These are phyloP conservation scores for Drosophila ezoana DNA, from an alignment of 2,888 invertebrate genomes.

Conservation along the genomic window DNA sequence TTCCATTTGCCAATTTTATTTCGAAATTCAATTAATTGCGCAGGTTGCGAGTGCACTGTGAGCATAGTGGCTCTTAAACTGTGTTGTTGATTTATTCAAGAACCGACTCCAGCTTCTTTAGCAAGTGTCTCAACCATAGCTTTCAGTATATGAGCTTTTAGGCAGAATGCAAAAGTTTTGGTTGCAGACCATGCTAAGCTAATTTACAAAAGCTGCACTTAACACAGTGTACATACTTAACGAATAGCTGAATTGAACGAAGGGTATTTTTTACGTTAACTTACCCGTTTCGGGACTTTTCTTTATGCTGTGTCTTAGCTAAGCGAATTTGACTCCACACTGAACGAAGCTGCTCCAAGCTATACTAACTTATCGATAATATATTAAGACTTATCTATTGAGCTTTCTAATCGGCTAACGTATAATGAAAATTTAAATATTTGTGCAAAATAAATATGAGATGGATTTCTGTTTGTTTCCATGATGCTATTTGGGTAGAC, in stretches of 20 bases:
- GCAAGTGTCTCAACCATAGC: neutral
- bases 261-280: neutral
- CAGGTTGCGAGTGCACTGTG: conserved; percentile 7
- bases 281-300: neutral
- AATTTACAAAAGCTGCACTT: neutral
- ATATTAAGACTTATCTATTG: neutral
- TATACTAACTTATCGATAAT: neutral
- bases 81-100: neutral
- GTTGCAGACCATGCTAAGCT: neutral
- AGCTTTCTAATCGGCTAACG: neutral
- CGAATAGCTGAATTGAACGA: neutral
- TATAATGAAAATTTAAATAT: neutral
- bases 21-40: conserved; percentile 13
- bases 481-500: too few species aligned
- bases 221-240: neutral
- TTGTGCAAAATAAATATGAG: neutral
- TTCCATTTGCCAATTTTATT: conserved; percentile 17
- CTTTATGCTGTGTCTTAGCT: neutral
- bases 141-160: neutral
- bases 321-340: neutral
- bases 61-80: neutral
- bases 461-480: too few species aligned
- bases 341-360: neutral
- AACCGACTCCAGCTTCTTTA: neutral
- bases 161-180: neutral